Base-by-base conservation (phyloP, 2,113 vertebrate species). In the Isurus oxyrinchus region DNA sequence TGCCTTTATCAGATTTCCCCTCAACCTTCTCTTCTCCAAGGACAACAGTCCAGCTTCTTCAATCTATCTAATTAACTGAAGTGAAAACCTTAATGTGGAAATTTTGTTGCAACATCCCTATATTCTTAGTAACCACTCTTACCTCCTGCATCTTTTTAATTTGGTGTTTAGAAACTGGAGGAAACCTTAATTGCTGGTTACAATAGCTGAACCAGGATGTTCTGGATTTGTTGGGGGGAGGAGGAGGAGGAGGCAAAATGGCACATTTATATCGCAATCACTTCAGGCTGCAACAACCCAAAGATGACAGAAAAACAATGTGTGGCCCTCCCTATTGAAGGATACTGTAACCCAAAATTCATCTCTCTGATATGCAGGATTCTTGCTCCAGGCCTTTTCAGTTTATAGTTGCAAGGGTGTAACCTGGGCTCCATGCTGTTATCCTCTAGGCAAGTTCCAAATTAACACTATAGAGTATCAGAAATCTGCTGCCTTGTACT, bases 101-200 rank as follows among this genome's bases (percentile, higher is more conserved):
- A 40, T 63, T 40, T 61, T 40, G 5, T 63, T 35, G 2, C 55
- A 57, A 35, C 72, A 76, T 76, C 72, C 31, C 72, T 35, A 31
- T 76, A 44, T 49, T 44, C 19, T 84, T 21, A 44, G 40, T 23
- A 94, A 63, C 59, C 35, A 40, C 59, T 63, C 19, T 23, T 31
- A 25, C 40, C n/a, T 94, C 5, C 61, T 94, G 90, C 35, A n/a
- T 61, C 27, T 63, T 40, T n/a, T 63, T 40, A 94, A 94, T 94
- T 94, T 63, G 90, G 90, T 10, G n/a, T 94, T 63, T 94, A 94
- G 59, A 63, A 63, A 94, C 59, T 61, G n/a, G 59, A 94, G 90
- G 23, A 61, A 94, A 94, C 35, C 90, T 63, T 63, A 94, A 63
- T 94, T 94, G 35, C 59, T 40, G 59, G 31, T 94, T 63, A 94